Percentiles rank a stretch among this genome's conserved stretches.
These are phyloP conservation scores for Dorcus parallelipipedus DNA, from an alignment of 2,888 invertebrate species.

Conservation along the genomic window DNA sequence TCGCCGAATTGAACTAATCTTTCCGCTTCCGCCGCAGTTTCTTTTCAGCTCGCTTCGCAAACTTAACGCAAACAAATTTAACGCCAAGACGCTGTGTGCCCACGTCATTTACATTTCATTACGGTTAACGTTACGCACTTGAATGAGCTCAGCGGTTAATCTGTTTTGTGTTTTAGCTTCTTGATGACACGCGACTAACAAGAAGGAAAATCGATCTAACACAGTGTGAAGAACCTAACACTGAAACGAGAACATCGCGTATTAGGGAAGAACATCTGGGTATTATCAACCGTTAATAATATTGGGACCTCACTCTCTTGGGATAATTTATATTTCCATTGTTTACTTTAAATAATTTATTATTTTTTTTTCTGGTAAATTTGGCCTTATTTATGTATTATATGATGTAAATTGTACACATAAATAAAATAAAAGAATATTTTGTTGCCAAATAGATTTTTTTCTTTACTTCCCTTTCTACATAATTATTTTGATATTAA, in stretches of 20 bases:
- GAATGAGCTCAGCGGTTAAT: background rate
- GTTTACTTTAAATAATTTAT: background rate
- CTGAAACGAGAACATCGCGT: background rate
- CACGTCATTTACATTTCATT: background rate
- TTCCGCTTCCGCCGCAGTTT: background rate
- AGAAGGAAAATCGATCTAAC: background rate
- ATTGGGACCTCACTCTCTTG: background rate
- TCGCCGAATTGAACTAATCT: background rate
- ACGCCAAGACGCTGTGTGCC: background rate
- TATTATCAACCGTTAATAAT: background rate
- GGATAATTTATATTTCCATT: background rate
- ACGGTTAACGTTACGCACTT: background rate
- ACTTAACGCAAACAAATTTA: background rate
- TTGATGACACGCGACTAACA: background rate
- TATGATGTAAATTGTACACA: background rate
- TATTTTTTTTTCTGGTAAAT: background rate
- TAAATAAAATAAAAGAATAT: conserved; percentile 8
- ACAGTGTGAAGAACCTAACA: background rate
- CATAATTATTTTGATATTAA: too few species aligned
- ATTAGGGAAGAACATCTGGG: background rate
- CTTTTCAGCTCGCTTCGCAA: background rate
- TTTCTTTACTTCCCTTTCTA: background rate
- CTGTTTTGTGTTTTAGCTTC: background rate
- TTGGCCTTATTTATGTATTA: background rate
- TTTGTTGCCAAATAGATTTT: conserved; percentile 6